These are phyloP conservation scores for Incurvaria masculella DNA, from an alignment of 2,888 invertebrate genomes.

Conservation along the genomic window DNA sequence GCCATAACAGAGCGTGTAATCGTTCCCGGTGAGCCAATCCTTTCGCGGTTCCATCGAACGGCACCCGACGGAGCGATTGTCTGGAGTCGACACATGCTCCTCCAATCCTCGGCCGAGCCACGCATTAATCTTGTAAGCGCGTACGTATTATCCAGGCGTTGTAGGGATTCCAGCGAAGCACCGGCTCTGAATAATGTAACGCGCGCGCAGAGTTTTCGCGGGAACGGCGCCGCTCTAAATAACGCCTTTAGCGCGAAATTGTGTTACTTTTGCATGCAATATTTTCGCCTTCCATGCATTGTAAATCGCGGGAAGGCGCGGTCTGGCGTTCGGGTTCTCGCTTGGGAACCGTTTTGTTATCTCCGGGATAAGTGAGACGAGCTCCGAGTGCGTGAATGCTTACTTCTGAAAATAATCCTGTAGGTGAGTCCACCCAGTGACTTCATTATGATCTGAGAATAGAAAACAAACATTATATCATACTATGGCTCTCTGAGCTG, in stretches of 20 bases:
- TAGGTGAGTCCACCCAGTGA: too few relatives aligned
- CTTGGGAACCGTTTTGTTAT: neutral
- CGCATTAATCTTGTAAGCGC: neutral
- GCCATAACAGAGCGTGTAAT: too few relatives aligned
- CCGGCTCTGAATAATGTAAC: neutral
- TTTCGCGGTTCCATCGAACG: too few relatives aligned
- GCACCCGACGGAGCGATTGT: too few relatives aligned
- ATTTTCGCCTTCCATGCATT: neutral
- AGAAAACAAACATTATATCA: too few relatives aligned
- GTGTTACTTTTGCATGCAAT: neutral
- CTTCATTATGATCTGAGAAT: too few relatives aligned
- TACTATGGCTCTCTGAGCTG: too few relatives aligned
- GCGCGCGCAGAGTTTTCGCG: neutral
- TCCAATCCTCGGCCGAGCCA: neutral
- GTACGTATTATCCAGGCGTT: neutral
- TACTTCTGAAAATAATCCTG: too few relatives aligned
- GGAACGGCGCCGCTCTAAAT: neutral
- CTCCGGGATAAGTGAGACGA: neutral
- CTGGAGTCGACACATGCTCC: neutral
- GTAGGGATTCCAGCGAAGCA: neutral
- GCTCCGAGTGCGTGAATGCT: too few relatives aligned
- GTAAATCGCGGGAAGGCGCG: neutral
- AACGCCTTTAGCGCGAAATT: neutral
- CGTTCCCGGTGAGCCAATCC: too few relatives aligned
- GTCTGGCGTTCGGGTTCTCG: neutral